Percentiles rank a stretch among this genome's conserved stretches.
These are phyloP conservation scores for Andrena camellia DNA, from an alignment of 2,888 invertebrate species.

Conservation along the genomic window DNA sequence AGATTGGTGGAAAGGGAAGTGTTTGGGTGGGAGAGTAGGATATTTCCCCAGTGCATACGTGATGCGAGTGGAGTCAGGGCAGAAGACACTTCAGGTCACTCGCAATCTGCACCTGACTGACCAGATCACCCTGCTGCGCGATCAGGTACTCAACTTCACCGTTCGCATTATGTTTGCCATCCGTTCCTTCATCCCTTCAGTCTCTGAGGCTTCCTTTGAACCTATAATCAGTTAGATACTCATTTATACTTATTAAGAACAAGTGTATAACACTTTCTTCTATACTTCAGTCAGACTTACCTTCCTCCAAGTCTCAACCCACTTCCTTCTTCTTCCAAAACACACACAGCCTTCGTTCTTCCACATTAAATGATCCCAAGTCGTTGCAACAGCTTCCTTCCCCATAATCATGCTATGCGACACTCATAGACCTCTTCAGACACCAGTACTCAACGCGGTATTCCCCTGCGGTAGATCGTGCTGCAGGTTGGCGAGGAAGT, in stretches of 20 bases:
- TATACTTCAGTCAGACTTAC: no score
- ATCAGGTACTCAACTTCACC: constrained; percentile 75
- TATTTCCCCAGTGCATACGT: constrained; percentile 98
- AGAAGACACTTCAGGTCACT: constrained; percentile 95
- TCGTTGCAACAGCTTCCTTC: no score
- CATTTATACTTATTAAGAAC: neutral
- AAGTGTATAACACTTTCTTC: no score
- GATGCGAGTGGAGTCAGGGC: constrained; percentile 95
- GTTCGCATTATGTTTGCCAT: neutral
- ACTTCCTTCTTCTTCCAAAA: no score
- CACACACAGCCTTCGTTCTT: no score
- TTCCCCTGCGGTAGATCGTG: constrained; percentile 89
- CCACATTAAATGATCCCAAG: no score
- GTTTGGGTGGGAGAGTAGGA: constrained; percentile 93
- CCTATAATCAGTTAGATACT: neutral
- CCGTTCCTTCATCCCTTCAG: neutral
- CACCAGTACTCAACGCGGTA: neutral
- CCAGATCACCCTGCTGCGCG: constrained; percentile 81
- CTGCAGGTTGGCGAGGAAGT: constrained; percentile 96
- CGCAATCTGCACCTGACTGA: constrained; percentile 95
- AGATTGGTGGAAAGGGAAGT: constrained; percentile 99
- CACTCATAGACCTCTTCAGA: neutral
- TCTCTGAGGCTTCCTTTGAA: neutral
- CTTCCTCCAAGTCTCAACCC: no score
- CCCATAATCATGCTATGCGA: no score